Base-by-base conservation (phyloP, 2,113 vertebrate genomes). In the Mesoclemmys tuberculata region DNA sequence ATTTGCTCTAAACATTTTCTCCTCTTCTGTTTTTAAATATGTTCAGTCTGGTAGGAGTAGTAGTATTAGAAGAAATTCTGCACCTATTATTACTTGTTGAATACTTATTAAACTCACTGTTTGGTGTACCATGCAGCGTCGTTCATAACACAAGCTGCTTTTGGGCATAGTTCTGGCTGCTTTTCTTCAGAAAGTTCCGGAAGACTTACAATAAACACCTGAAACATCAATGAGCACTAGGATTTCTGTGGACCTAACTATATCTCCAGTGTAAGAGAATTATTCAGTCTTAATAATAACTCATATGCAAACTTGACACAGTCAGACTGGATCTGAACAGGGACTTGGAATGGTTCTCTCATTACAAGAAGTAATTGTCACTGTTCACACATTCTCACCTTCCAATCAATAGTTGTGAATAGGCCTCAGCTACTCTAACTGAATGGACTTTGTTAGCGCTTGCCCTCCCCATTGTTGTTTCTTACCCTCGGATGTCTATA, bases 1-100 rank as follows among this genome's bases (percentile, higher is more conserved):
- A 52, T 79, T 86, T 82, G 9, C 88, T 84, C 16, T 71, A 38
- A 75, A 52, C 71, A 31, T 51, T 0, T 46, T 16, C 71, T 85
- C 2, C n/a, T 86, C 83, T 54, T 61, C 35, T 5, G 18, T 10
- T 71, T 84, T 35, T 87, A 35, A 87, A 77, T 22, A 56, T 26
- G 14, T 78, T 78, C 41, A 29, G 14, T 48, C 46, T 48, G 18
- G 51, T 51, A 51, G 49, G 9, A 51, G 49, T 51, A 14, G 22
- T 48, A 27, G 26, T 49, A 27, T 12, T 31, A 49, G 26, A 8
- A 31, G 27, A 48, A 78, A 44, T 31, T 88, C 75, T 77, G 29
- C 68, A 41, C 8, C 49, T 46, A 8, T 48, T 84, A 71, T 58
- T 94, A 91, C 44, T 90, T 79, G 51, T 94, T 90, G 58, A 7